A percentile compares a stretch with the other conserved stretches of the same genome.
phyloP scores from a whole-genome alignment of 2,113 vertebrate species.

The Thunnus maccoyii region DNA sequence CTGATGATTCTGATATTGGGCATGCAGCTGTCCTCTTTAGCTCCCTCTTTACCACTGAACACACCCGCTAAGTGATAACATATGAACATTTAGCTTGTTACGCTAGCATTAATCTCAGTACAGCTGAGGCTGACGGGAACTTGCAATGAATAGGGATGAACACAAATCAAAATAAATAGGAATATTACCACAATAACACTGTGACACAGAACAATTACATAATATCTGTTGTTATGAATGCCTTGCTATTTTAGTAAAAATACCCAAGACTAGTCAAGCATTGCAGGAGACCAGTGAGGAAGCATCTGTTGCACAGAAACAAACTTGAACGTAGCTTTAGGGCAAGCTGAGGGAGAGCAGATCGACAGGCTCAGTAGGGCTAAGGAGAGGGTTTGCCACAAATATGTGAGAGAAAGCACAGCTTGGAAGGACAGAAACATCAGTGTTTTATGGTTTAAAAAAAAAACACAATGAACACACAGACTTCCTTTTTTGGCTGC shows the following conservation, averaged over 20 bases:
- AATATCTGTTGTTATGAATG: constrained; percentile 18
- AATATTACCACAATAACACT: neutral
- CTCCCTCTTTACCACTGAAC: too few relatives aligned
- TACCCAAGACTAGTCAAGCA: constrained; percentile 4
- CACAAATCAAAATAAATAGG: neutral
- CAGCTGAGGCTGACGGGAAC: neutral
- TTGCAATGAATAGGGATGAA: neutral
- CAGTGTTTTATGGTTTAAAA: constrained; percentile 40
- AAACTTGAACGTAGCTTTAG: constrained; percentile 28
- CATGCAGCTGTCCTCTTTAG: too few relatives aligned
- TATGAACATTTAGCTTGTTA: too few relatives aligned
- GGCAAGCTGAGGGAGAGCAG: constrained; percentile 39
- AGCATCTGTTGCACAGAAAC: constrained; percentile 53
- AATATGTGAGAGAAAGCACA: constrained; percentile 57
- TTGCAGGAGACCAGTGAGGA: constrained; percentile 44
- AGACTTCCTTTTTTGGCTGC: constrained; percentile 44
- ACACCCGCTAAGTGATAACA: too few relatives aligned
- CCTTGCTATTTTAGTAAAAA: constrained; percentile 37
- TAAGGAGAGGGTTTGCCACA: constrained; percentile 53
- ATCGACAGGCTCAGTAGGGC: constrained; percentile 23
- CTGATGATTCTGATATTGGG: too few relatives aligned
- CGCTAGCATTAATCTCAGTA: neutral
- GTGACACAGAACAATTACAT: neutral
- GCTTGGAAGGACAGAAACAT: constrained; percentile 53
- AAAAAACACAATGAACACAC: constrained; percentile 33